Evolutionary conservation across 2,888 invertebrate genomes (phyloP).

Genomic region (Steinernema carpocapsae): DNA sequence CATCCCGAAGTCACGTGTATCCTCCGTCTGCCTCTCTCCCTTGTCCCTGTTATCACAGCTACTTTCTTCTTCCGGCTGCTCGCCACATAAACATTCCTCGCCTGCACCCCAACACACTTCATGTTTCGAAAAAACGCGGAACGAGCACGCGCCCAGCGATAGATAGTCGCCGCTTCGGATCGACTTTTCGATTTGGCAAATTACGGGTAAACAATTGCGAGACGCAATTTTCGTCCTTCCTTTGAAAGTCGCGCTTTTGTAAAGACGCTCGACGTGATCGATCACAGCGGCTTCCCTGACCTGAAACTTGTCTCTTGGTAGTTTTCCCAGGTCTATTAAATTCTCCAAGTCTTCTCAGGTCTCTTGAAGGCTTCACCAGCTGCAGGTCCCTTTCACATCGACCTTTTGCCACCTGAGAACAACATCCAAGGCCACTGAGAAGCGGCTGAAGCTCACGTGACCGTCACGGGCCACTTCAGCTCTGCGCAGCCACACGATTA

Average conservation of each 20-base stretch:
- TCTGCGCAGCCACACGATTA: not conserved
- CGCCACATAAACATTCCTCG: not conserved
- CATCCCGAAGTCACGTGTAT: not conserved
- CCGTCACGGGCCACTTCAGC: conserved; percentile 21
- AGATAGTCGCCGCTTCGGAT: not conserved
- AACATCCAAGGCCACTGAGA: not conserved
- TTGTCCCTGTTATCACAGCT: too few relatives aligned
- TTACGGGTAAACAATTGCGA: not conserved
- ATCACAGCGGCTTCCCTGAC: conserved; percentile 17
- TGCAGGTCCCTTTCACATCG: not conserved
- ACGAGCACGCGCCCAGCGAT: conserved; percentile 3
- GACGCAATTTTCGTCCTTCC: not conserved
- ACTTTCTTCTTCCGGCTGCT: too few relatives aligned
- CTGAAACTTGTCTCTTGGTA: not conserved
- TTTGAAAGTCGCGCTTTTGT: too few relatives aligned
- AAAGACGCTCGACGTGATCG: not conserved
- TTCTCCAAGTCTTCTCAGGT: not conserved
- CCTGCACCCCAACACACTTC: not conserved
- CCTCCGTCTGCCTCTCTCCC: not conserved
- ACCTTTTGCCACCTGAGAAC: not conserved
- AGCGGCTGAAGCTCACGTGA: conserved; percentile 3
- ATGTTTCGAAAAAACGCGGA: conserved; percentile 1
- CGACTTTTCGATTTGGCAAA: not conserved
- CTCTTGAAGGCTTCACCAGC: not conserved
- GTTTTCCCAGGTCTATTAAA: not conserved